Conservation (phyloP, 2,113 vertebrate genomes). For the Holacanthus passer region DNA sequence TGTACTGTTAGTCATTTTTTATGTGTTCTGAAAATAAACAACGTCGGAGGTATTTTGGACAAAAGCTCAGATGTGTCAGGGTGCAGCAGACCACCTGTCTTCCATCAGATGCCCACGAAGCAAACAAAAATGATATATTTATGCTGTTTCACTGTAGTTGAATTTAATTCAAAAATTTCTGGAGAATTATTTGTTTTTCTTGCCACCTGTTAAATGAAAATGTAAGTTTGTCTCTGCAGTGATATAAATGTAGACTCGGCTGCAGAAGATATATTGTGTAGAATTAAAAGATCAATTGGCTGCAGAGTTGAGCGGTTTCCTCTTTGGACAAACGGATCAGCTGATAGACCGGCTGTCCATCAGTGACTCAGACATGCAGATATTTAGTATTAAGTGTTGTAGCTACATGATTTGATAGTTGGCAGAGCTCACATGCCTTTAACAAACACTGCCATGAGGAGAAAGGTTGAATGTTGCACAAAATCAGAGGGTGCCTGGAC, state of each 20-base stretch:
- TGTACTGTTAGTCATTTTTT: conserved; percentile 69
- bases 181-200: not conserved
- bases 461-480: conserved; percentile 30
- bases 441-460: not conserved
- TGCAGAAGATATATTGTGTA: too few species aligned
- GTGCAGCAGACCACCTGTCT: conserved; percentile 18
- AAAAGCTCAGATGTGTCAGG: conserved; percentile 25
- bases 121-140: not conserved
- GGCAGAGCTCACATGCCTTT: not conserved
- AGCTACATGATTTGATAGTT: not conserved
- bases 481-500: conserved; percentile 15
- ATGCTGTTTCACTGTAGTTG: not conserved
- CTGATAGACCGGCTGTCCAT: not conserved
- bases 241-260: too few species aligned
- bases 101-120: conserved; percentile 16
- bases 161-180: not conserved
- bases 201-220: too few species aligned
- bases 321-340: not conserved
- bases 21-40: conserved; percentile 67
- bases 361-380: not conserved
- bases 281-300: not conserved
- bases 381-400: not conserved
- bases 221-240: too few species aligned
- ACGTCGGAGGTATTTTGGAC: conserved; percentile 55
- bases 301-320: not conserved